phyloP scores from a whole-genome alignment of 2,888 invertebrate genomes.

The Lordiphosa fenestrarum region DNA sequence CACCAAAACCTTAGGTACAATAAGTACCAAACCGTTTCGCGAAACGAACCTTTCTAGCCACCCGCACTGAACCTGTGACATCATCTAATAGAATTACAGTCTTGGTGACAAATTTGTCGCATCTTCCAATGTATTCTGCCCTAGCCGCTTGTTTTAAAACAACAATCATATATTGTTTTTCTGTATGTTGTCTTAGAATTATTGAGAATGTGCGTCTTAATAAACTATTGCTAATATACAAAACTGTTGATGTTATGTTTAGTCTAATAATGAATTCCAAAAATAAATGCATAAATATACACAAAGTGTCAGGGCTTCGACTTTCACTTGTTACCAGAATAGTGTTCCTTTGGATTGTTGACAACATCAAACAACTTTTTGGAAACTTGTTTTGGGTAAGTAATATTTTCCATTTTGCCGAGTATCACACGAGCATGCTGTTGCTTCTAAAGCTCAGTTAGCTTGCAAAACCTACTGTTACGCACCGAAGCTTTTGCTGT shows the following conservation, averaged over 20 bases:
- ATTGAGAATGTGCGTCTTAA: conserved; percentile 7
- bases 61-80: too few relatives aligned
- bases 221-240: conserved; percentile 73
- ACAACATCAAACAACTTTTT: background rate
- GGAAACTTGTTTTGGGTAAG: too few relatives aligned
- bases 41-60: too few relatives aligned
- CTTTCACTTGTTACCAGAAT: background rate
- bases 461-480: conserved; percentile 30
- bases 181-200: too few relatives aligned
- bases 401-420: background rate
- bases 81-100: too few relatives aligned
- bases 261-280: conserved; percentile 69
- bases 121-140: too few relatives aligned
- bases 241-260: conserved; percentile 78
- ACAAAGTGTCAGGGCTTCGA: background rate
- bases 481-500: conserved; percentile 27
- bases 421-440: conserved; percentile 2
- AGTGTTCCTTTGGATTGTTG: background rate
- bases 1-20: too few relatives aligned
- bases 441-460: conserved; percentile 8
- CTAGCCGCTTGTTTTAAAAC: too few relatives aligned
- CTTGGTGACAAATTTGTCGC: too few relatives aligned
- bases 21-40: too few relatives aligned
- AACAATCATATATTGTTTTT: too few relatives aligned
- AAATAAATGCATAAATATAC: conserved; percentile 59